Evolutionary conservation across 2,797 vertebrate genomes (phyloP).

Genomic region (Hephaestus fuliginosus): DNA sequence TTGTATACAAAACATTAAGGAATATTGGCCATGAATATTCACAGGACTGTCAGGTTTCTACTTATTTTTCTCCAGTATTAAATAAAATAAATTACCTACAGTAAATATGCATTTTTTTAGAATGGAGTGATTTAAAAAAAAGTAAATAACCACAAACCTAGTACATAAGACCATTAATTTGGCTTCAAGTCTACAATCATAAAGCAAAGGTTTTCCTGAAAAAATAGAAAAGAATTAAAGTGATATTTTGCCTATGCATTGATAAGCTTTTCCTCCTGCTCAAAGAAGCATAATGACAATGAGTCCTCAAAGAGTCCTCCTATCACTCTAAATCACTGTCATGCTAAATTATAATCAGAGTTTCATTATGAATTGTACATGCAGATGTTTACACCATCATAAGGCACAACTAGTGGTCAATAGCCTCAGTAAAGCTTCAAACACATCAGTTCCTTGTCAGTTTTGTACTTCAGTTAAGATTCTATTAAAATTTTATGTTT

Average conservation of each 20-base stretch:
- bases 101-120: constrained; percentile 42
- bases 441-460: constrained; percentile 12
- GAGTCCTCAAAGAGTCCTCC: constrained; percentile 22
- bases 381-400: constrained; percentile 52
- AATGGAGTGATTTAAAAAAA: constrained; percentile 25
- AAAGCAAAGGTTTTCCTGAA: constrained; percentile 38
- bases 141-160: constrained; percentile 43
- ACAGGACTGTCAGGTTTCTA: constrained; percentile 40
- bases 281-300: constrained; percentile 27
- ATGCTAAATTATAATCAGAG: constrained; percentile 38
- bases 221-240: constrained; percentile 29
- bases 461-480: constrained; percentile 20
- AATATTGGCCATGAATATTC: constrained; percentile 49
- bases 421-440: constrained; percentile 27
- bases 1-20: constrained; percentile 65
- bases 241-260: constrained; percentile 8
- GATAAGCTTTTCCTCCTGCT: constrained; percentile 33
- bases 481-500: constrained; percentile 6
- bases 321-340: constrained; percentile 19
- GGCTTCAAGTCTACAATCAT: constrained; percentile 54
- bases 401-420: constrained; percentile 78
- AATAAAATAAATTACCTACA: constrained; percentile 75
- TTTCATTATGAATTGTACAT: constrained; percentile 48
- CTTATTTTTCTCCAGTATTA: constrained; percentile 43
- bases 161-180: constrained; percentile 41